A percentile compares a stretch with the other conserved stretches of the same genome.
Evolutionary conservation across 2,797 vertebrate genomes (phyloP).

Genomic region (Betta splendens): DNA sequence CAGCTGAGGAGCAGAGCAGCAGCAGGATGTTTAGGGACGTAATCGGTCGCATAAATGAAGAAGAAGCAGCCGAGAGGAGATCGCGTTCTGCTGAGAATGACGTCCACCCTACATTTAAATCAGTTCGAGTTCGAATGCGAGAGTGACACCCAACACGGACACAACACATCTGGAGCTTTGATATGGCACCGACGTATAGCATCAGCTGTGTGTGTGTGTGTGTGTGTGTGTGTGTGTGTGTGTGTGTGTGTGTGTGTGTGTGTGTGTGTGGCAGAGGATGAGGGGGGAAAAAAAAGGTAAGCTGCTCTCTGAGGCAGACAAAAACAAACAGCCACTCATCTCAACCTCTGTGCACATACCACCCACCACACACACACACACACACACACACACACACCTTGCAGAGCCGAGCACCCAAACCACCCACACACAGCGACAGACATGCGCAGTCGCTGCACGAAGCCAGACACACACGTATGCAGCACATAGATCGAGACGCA

Average conservation of each 20-base stretch:
- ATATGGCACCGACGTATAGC: conserved; percentile 7
- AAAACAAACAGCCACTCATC: conserved; percentile 79
- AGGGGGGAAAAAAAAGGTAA: conserved; percentile 18
- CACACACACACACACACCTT: conserved; percentile 45
- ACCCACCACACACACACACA: conserved; percentile 42
- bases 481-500: conserved; percentile 71
- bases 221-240: conserved; percentile 54
- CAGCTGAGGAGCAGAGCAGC: conserved; percentile 26
- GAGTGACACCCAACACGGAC: conserved; percentile 9
- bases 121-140: not conserved
- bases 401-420: conserved; percentile 70
- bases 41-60: not conserved
- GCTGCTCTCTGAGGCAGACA: conserved; percentile 65
- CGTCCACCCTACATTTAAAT: conserved; percentile 4
- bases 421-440: conserved; percentile 73
- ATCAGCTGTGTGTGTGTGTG: conserved; percentile 9
- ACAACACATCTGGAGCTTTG: conserved; percentile 19
- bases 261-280: conserved; percentile 15
- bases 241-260: conserved; percentile 54
- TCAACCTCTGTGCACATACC: conserved; percentile 67
- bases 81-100: not conserved
- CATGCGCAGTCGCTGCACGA: conserved; percentile 65
- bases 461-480: conserved; percentile 74
- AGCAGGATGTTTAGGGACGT: conserved; percentile 2
- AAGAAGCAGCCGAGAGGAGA: not conserved